Percentiles rank a stretch among this genome's conserved stretches.
Evolutionary conservation across 2,888 invertebrate genomes (phyloP).

Genomic region (Hybos culiciformis): DNA sequence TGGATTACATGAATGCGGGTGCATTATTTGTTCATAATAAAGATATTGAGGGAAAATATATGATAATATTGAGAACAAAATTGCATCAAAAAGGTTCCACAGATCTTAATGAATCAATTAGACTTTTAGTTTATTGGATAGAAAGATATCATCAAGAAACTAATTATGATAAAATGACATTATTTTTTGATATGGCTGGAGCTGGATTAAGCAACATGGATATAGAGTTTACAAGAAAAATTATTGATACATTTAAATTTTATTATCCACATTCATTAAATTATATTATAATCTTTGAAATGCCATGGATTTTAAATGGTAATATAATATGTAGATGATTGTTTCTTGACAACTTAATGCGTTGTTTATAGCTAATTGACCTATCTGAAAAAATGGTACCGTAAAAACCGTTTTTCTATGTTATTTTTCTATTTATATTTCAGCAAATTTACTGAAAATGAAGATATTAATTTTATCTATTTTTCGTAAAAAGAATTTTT

Average conservation of each 20-base stretch:
- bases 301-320: slow-evolving; percentile 89
- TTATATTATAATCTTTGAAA: slow-evolving; percentile 80
- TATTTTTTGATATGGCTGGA: slow-evolving; percentile 84
- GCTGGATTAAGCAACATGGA: slow-evolving; percentile 80
- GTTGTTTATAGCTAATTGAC: too few species aligned
- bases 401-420: too few species aligned
- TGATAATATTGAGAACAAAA: slow-evolving; percentile 70
- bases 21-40: slow-evolving; percentile 60
- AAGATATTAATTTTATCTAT: too few species aligned
- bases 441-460: too few species aligned
- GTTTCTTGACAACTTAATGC: too few species aligned
- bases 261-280: slow-evolving; percentile 82
- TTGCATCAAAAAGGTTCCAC: slow-evolving; percentile 64
- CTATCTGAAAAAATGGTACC: too few species aligned
- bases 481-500: too few species aligned
- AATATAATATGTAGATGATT: too few species aligned
- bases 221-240: slow-evolving; percentile 77
- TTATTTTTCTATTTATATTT: too few species aligned
- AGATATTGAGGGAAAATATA: slow-evolving; percentile 64
- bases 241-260: slow-evolving; percentile 72
- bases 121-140: slow-evolving; percentile 69
- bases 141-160: slow-evolving; percentile 43
- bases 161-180: slow-evolving; percentile 60
- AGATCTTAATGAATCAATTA: slow-evolving; percentile 61
- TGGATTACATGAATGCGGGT: slow-evolving; percentile 63